Evolutionary conservation across 2,113 vertebrate genomes (phyloP), one percentile per base, ranked within the genome.

Genomic region (Limnothrissa miodon): DNA sequence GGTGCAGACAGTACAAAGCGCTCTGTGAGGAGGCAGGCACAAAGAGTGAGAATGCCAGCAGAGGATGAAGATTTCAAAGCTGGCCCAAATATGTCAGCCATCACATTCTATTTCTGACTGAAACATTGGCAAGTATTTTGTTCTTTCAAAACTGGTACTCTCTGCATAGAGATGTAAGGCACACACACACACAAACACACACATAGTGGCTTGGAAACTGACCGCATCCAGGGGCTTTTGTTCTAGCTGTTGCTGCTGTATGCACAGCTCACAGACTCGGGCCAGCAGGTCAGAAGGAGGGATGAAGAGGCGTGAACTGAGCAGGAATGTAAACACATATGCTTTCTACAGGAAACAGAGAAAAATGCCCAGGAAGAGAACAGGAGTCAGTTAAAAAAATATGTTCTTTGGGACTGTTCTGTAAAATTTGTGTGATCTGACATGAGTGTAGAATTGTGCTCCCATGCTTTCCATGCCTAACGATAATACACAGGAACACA

Each of bases 231-330:
- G 94, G 82, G 0, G 96, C 95, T 91, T 97, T 93, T 94, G 93
- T 19, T 98, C 96, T 92, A 97, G 93, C 56, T 96, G 94, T 91
- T 97, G 96, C 92, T 97, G 96, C 84, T 97, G 95, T 66, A 97
- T 95, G 92, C 96, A 97, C 90, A 96, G 94, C 92, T 96, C 95
- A 88, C 96, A 97, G 84, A 98, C 95, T 1, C 93, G 93, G 85
- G 96, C 95, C 90, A 98, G 91, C 89, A 98, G 95, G 89, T 98
- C 96, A 78, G 91, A 92, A 78, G 97, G 96, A 85, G 96, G 91
- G 0, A 97, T 97, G 95, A 98, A 97, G 89, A 97, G 95, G 81
- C 96, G 96, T 33, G 96, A 96, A 80, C 97, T 97, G 93, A 98
- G 96, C 90, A 97, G 94, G 93, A 97, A 97, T 89, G 96, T 96